Conservation (phyloP, 2,113 vertebrate genomes). For the Tachysurus fulvidraco region DNA sequence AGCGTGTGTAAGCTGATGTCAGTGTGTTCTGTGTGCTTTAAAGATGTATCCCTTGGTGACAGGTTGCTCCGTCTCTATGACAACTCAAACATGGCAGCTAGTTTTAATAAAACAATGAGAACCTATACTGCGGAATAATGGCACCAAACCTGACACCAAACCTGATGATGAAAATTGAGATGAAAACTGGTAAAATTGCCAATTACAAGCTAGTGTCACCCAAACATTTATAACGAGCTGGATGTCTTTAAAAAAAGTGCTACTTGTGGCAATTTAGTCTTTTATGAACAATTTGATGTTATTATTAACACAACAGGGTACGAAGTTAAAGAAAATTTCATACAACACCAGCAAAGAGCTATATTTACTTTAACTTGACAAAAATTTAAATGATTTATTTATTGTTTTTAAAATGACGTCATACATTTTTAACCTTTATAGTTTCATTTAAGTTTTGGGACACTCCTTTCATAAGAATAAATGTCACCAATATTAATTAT, state of each 20-base stretch:
- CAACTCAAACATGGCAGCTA: constrained; percentile 23
- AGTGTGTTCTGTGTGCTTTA: not conserved
- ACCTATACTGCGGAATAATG: not conserved
- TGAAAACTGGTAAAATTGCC: not conserved
- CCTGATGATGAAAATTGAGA: not conserved
- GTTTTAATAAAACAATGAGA: constrained; percentile 14
- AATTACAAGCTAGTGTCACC: not conserved
- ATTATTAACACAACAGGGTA: not conserved
- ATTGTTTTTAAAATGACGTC: not conserved
- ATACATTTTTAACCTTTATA: not conserved
- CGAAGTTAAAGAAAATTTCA: not conserved
- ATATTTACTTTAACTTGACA: not conserved
- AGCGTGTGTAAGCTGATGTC: not conserved
- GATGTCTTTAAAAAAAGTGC: not conserved
- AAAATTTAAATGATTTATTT: not conserved
- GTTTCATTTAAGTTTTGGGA: not conserved
- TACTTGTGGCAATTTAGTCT: not conserved
- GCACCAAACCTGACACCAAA: not conserved
- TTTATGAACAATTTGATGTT: not conserved
- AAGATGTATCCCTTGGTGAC: not conserved
- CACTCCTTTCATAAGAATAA: not conserved
- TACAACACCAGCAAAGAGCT: not conserved
- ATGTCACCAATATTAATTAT: not conserved
- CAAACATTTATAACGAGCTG: not conserved
- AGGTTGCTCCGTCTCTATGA: not conserved